Evolutionary conservation across 2,797 vertebrate species (phyloP).

Genomic region (Pachyuromys duprasi): DNA sequence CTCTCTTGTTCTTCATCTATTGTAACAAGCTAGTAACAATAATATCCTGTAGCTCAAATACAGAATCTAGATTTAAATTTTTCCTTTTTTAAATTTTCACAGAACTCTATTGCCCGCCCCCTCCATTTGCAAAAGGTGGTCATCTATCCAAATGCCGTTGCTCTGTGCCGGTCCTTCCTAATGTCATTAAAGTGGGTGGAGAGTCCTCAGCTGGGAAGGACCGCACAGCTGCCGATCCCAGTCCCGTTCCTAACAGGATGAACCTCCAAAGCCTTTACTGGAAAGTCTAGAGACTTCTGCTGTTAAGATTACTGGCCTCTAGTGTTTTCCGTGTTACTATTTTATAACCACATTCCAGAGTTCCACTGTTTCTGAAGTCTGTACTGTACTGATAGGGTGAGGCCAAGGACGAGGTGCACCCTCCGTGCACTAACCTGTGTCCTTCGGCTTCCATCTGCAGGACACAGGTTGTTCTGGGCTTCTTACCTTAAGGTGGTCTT

Average conservation of each 20-base stretch:
- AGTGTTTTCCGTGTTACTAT: background rate
- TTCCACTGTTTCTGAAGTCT: background rate
- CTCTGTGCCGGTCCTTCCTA: background rate
- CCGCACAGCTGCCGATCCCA: background rate
- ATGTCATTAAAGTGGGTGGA: background rate
- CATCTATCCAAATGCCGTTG: background rate
- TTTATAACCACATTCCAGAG: background rate
- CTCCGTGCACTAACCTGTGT: background rate
- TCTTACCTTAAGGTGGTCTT: background rate
- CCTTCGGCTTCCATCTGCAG: background rate
- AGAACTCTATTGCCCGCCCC: background rate
- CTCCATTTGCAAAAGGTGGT: background rate
- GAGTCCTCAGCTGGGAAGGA: constrained; percentile 1
- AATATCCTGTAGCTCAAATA: background rate
- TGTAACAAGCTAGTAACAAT: background rate
- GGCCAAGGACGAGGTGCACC: background rate
- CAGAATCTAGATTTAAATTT: background rate
- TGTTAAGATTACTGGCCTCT: background rate
- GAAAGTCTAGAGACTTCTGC: background rate
- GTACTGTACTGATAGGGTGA: background rate
- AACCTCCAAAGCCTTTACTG: background rate
- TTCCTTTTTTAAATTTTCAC: background rate
- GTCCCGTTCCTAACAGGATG: background rate
- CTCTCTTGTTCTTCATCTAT: background rate
- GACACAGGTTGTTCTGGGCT: background rate